Base-by-base conservation (phyloP, 2,113 vertebrate genomes). In the Lycocorax pyrrhopterus region DNA sequence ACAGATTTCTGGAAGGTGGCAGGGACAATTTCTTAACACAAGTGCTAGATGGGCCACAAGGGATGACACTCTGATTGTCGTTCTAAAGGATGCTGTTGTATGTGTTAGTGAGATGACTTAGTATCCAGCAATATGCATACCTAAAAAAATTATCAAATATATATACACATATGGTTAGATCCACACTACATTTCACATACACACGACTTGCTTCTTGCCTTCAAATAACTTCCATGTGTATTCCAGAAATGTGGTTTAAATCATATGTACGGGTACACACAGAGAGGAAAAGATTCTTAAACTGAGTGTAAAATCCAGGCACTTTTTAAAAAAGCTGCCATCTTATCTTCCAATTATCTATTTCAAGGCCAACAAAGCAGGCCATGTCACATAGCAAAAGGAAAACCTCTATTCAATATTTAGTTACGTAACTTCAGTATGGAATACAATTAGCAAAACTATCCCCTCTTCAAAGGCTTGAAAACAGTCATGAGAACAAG, bases 371-470 rank as follows among this genome's bases (percentile, higher is more conserved):
- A 94, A 81, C 29, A 84, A 68, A 92, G 73, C 47, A 78, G 46
- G 87, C 32, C 39, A 68, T 6, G 13, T 67, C 73, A 88, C 30
- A 52, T 7, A 67, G 75, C 43, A 76, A 73, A 82, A 91, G 68
- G 16, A 88, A 95, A 83, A 72, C 1, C 1, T 67, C 73, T 92
- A 19, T 71, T 87, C 29, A 76, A 13, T 81, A 52, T 83, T 93
- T 59, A 71, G 46, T 77, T 62, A 87, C 8, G 14, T 59, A 95
- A 74, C 93, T 93, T 91, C 62, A 84, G 37, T 35, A 68, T 56
- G 47, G 72, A 96, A 90, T 41, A 82, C 62, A 84, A 83, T 77
- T 83, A 90, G 73, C 55, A 93, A 93, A 95, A 80, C 52, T 58
- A 81, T 60, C 51, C 33, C 68, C 58, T 63, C 43, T 69, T 66